Conservation (phyloP, 1,140 invertebrate genomes). For the Metaphire vulgaris region DNA sequence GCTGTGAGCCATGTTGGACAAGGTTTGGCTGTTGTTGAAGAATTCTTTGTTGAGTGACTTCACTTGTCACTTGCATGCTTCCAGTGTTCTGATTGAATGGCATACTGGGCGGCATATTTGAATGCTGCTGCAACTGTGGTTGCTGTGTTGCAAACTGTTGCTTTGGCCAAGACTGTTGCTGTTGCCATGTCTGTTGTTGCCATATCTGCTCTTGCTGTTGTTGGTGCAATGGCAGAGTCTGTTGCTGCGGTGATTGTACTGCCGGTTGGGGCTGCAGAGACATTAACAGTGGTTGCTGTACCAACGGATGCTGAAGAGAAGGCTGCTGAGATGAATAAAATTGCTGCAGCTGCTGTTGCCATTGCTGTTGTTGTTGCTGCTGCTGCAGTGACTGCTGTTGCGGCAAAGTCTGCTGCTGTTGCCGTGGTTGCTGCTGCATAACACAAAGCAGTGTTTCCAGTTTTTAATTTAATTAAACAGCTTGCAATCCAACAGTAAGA, state of each 20-base stretch:
- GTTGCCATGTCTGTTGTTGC: neutral
- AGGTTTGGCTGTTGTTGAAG: neutral
- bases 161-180: neutral
- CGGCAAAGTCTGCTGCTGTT: neutral
- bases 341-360: neutral
- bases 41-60: too few relatives aligned
- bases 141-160: constrained; percentile 7
- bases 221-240: neutral
- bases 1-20: neutral
- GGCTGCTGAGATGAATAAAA: neutral
- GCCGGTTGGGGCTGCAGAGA: neutral
- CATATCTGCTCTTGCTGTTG: neutral
- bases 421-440: constrained; percentile 6
- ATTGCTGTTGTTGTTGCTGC: neutral
- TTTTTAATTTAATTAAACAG: too few relatives aligned
- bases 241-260: neutral
- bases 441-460: too few relatives aligned
- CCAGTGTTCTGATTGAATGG: too few relatives aligned
- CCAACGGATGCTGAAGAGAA: neutral
- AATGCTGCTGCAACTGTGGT: neutral
- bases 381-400: too few relatives aligned
- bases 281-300: neutral
- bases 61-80: too few relatives aligned
- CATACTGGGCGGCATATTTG: too few relatives aligned
- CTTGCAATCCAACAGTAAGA: too few relatives aligned